Evolutionary conservation across 2,797 vertebrate species (phyloP).

Genomic region (Gallinago stenura): DNA sequence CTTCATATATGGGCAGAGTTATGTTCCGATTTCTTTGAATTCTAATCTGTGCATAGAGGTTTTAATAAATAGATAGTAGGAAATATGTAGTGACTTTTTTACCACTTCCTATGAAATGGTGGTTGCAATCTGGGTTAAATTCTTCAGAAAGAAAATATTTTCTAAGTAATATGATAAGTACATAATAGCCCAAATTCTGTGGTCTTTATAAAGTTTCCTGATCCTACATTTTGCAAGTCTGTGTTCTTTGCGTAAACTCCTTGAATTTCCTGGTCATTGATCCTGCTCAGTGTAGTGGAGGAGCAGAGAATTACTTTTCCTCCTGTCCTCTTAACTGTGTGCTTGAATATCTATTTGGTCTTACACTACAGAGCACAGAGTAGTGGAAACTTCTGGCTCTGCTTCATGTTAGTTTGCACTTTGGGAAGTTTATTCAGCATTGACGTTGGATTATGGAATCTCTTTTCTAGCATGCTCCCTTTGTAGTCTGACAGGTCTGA

Average conservation of each 20-base stretch:
- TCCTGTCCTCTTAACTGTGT: background rate
- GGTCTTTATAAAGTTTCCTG: slow-evolving; percentile 43
- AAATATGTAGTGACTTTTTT: background rate
- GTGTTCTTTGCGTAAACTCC: background rate
- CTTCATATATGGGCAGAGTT: background rate
- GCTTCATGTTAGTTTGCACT: background rate
- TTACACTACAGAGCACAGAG: background rate
- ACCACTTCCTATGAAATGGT: background rate
- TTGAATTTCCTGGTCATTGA: slow-evolving; percentile 36
- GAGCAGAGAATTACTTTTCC: slow-evolving; percentile 41
- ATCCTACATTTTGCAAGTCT: background rate
- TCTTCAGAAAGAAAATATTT: background rate
- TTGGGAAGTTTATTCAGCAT: background rate
- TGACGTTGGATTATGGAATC: background rate
- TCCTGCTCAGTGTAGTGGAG: background rate
- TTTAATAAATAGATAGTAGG: background rate
- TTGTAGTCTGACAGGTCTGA: background rate
- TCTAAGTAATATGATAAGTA: background rate
- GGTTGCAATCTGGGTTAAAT: background rate
- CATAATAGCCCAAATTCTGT: slow-evolving; percentile 3
- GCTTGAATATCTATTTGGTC: background rate
- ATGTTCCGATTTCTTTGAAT: background rate
- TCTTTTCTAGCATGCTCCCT: background rate
- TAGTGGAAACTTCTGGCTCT: background rate
- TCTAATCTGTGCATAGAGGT: background rate